Evolutionary conservation across 2,113 vertebrate species (phyloP).

Genomic region (Nematolebias whitei): DNA sequence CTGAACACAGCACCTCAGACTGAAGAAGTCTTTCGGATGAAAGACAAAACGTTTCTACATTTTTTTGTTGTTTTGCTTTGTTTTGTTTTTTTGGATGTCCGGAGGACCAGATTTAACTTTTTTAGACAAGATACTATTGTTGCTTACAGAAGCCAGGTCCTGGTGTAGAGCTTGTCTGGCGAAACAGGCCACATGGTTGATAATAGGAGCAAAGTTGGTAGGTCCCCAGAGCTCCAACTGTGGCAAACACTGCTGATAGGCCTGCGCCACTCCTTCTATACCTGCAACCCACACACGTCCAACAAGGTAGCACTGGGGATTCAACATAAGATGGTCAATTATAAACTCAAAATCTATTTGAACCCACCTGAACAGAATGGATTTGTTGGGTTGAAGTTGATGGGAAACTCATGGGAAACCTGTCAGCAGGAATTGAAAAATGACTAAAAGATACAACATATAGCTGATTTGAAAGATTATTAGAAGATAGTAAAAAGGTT

Average conservation of each 20-base stretch:
- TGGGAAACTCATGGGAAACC: conserved; percentile 95
- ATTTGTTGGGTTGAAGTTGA: conserved; percentile 91
- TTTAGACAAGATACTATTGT: too few relatives aligned
- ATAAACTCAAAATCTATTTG: neutral
- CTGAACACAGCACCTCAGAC: too few relatives aligned
- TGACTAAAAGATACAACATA: neutral
- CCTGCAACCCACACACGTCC: conserved; percentile 29
- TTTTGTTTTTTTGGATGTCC: too few relatives aligned
- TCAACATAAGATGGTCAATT: too few relatives aligned
- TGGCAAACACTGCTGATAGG: conserved; percentile 90
- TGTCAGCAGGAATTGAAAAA: conserved; percentile 49
- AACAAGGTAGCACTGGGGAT: neutral
- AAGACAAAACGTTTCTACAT: too few relatives aligned
- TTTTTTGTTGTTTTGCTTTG: too few relatives aligned
- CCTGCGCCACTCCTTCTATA: conserved; percentile 87
- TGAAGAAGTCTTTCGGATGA: too few relatives aligned
- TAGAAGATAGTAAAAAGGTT: neutral
- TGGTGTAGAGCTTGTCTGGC: conserved; percentile 88
- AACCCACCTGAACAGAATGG: conserved; percentile 88
- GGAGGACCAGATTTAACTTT: too few relatives aligned
- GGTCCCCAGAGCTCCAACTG: conserved; percentile 94
- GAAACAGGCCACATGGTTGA: conserved; percentile 90
- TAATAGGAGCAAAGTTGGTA: conserved; percentile 97
- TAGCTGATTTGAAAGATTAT: neutral
- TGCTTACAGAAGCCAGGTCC: conserved; percentile 88